phyloP scores from a whole-genome alignment of 2,797 vertebrate species.

The Brachyrhaphis roseni region DNA sequence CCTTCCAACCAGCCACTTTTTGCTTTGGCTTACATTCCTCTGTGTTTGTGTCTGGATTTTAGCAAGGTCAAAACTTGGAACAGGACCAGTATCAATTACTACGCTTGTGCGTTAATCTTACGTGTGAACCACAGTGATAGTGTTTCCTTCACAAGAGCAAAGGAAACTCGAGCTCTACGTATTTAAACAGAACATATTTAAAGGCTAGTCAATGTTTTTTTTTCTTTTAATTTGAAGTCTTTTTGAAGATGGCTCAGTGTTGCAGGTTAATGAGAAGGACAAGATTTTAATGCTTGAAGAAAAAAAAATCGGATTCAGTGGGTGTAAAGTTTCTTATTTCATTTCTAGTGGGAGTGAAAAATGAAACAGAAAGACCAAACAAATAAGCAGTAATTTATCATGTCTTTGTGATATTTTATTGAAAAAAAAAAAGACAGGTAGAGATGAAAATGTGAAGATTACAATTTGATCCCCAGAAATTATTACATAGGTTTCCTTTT shows the following conservation, averaged over 20 bases:
- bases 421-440: not conserved
- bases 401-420: conserved; percentile 2
- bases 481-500: not conserved
- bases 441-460: not conserved
- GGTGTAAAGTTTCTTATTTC: conserved; percentile 10
- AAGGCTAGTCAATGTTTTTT: conserved; percentile 18
- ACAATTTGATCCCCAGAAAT: not conserved
- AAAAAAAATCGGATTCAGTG: conserved; percentile 17
- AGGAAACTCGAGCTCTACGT: conserved; percentile 38
- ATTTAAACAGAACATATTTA: conserved; percentile 47
- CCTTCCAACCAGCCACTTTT: conserved; percentile 10
- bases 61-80: conserved; percentile 26
- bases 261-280: conserved; percentile 17
- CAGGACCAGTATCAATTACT: conserved; percentile 50
- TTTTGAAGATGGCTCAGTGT: conserved; percentile 6
- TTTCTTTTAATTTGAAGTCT: conserved; percentile 34
- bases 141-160: conserved; percentile 40
- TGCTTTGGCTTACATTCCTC: conserved; percentile 51
- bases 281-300: conserved; percentile 39
- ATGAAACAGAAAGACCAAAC: conserved; percentile 13
- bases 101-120: conserved; percentile 33
- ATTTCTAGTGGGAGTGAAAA: conserved; percentile 31
- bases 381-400: conserved; percentile 7
- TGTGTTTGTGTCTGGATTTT: conserved; percentile 46
- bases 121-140: conserved; percentile 41